A percentile compares a stretch with the other conserved stretches of the same genome.
Conservation (phyloP, 2,113 vertebrate genomes). For the Oceanodroma tethys region DNA sequence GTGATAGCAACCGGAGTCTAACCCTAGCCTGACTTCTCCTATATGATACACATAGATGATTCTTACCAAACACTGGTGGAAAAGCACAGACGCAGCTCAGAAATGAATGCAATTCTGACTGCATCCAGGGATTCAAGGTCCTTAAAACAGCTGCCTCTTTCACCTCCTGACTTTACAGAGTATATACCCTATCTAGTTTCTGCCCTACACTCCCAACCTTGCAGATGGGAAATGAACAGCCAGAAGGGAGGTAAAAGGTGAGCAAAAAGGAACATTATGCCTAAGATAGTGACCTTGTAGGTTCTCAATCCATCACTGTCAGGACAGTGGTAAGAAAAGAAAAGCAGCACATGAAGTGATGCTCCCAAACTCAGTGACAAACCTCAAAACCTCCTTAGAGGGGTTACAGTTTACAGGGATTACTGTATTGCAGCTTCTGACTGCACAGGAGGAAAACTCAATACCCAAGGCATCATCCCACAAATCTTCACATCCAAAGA, state of each 20-base stretch:
- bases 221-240: not conserved
- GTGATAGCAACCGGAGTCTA: accelerated
- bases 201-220: not conserved
- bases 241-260: not conserved
- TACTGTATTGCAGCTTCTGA: not conserved
- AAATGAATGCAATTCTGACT: not conserved
- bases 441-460: not conserved
- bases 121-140: not conserved
- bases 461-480: not conserved
- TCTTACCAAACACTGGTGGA: not conserved
- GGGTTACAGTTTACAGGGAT: not conserved
- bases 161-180: not conserved
- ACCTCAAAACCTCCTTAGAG: not conserved
- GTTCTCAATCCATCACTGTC: not conserved
- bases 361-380: not conserved
- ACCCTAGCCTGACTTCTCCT: not conserved
- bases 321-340: not conserved
- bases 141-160: not conserved
- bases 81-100: not conserved
- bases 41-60: accelerated
- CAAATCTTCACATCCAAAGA: not conserved
- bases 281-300: not conserved
- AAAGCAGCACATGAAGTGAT: not conserved
- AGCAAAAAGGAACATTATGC: not conserved
- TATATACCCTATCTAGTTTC: not conserved